Conservation (phyloP, 2,888 invertebrate species). For the Drosophila suboccidentalis region DNA sequence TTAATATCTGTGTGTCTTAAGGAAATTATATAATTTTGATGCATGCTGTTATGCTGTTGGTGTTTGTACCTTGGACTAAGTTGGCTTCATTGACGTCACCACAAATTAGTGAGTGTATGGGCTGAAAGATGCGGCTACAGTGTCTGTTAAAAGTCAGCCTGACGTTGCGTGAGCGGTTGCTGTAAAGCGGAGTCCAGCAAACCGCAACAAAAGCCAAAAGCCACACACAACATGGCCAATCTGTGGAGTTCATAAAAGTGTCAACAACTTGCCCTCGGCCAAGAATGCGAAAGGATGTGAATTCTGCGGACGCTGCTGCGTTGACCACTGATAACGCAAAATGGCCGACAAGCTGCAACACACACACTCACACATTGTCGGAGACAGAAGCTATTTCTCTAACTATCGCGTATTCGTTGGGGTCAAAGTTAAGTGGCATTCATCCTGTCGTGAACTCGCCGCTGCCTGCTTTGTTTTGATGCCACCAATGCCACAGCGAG, state of each 20-base stretch:
- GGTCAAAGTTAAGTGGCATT: conserved; percentile 74
- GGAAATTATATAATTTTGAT: too few species aligned
- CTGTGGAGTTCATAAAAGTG: conserved; percentile 84
- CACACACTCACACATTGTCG: conserved; percentile 5
- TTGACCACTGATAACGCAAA: conserved; percentile 74
- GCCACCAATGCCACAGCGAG: conserved; percentile 55
- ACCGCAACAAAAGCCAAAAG: conserved; percentile 75
- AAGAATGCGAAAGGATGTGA: conserved; percentile 24
- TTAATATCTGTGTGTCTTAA: too few species aligned
- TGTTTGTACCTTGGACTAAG: not conserved
- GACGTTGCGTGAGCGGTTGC: conserved; percentile 23
- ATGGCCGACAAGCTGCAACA: conserved; percentile 50
- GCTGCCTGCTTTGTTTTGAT: conserved; percentile 51
- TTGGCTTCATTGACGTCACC: conserved; percentile 1
- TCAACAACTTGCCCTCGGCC: conserved; percentile 76
- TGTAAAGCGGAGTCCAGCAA: conserved; percentile 64
- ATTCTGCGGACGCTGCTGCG: conserved; percentile 38
- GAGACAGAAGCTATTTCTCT: conserved; percentile 28
- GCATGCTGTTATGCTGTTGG: not conserved
- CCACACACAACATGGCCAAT: conserved; percentile 76
- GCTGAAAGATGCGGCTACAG: not conserved
- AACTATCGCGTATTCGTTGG: conserved; percentile 70
- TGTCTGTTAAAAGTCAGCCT: conserved; percentile 8
- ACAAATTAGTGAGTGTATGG: conserved; percentile 26
- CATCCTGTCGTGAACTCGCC: conserved; percentile 45